Conservation (phyloP, 2,113 vertebrate genomes). For the Gopherus flavomarginatus region DNA sequence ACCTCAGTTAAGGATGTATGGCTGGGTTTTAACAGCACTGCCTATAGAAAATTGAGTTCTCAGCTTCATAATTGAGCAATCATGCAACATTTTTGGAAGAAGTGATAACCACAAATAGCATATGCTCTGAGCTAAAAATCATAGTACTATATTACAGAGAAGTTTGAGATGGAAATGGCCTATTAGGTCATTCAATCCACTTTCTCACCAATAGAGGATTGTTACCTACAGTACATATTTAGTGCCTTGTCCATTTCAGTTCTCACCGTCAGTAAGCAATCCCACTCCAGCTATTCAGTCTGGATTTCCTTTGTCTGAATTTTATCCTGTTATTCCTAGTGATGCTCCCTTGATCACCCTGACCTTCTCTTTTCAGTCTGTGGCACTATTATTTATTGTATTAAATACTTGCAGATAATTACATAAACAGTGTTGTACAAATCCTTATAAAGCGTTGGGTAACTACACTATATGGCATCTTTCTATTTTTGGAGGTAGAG, state of each 20-base stretch:
- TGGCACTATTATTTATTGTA: neutral
- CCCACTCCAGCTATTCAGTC: neutral
- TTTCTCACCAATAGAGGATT: neutral
- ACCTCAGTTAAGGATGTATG: accelerated
- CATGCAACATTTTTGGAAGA: neutral
- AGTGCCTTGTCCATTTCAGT: neutral
- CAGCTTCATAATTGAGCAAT: neutral
- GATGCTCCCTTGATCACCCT: neutral
- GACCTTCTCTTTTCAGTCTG: neutral
- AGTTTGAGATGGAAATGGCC: neutral
- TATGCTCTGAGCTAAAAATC: neutral
- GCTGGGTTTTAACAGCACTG: neutral
- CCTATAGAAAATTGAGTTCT: neutral
- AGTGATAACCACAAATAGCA: neutral
- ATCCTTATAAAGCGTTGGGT: neutral
- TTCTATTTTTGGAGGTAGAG: neutral
- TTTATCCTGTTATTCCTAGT: neutral
- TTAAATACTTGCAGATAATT: neutral
- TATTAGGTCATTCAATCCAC: neutral
- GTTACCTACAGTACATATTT: neutral
- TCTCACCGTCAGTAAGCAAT: neutral
- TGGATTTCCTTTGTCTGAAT: neutral
- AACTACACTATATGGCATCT: neutral
- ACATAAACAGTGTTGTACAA: neutral
- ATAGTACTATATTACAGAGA: neutral